Percentiles rank a stretch among this genome's conserved stretches.
phyloP scores from a whole-genome alignment of 23 tunicate species.

The Botrylloides violaceus region DNA sequence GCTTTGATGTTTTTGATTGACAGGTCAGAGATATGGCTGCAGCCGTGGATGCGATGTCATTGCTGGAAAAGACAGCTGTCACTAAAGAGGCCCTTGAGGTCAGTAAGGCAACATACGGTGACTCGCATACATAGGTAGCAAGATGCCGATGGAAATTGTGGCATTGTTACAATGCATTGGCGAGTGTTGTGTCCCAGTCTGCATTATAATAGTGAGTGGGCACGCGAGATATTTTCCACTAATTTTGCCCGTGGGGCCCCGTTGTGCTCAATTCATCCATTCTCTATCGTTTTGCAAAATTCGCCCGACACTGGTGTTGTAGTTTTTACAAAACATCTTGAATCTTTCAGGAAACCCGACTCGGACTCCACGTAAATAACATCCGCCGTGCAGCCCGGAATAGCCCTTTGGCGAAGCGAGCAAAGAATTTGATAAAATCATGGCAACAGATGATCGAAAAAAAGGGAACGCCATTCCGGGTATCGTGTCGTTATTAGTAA shows the following conservation, averaged over 20 bases:
- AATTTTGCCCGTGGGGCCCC: too few species aligned
- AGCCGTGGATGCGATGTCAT: conserved; percentile 32
- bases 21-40: conserved; percentile 36
- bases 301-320: too few species aligned
- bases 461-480: neutral
- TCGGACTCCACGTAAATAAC: conserved; percentile 65
- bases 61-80: conserved; percentile 46
- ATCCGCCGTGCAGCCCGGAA: conserved; percentile 67
- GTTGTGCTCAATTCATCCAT: neutral
- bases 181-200: too few species aligned
- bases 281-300: neutral
- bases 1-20: neutral
- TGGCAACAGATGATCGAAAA: conserved; percentile 68
- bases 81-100: conserved; percentile 65
- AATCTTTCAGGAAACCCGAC: conserved; percentile 47
- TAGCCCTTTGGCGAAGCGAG: conserved; percentile 54
- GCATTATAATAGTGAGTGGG: too few species aligned
- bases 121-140: too few species aligned
- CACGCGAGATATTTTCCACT: too few species aligned
- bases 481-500: neutral
- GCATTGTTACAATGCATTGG: too few species aligned
- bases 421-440: conserved; percentile 72
- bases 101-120: too few species aligned
- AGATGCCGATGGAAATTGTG: too few species aligned
- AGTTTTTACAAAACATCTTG: neutral